A percentile compares a stretch with the other conserved stretches of the same genome.
Conservation (phyloP, 2,888 invertebrate species). For the Calephelis perditalis region DNA sequence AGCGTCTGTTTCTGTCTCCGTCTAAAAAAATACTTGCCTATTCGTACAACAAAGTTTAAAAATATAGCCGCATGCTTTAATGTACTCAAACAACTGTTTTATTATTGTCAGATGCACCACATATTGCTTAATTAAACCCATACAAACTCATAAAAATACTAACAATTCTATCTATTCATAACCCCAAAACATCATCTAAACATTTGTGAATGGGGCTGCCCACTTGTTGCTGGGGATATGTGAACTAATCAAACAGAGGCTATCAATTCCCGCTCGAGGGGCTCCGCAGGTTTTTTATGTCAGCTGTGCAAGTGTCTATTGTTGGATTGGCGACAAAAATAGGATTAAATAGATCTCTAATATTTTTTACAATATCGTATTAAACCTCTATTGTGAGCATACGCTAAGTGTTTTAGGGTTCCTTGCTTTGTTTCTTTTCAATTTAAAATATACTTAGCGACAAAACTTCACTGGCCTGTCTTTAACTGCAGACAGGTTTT, state of each 20-base stretch:
- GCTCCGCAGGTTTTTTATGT: conserved; percentile 52
- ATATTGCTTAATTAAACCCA: conserved; percentile 7
- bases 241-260: conserved; percentile 4
- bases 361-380: conserved; percentile 10
- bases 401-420: background rate
- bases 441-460: too few relatives aligned
- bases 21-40: too few relatives aligned
- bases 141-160: background rate
- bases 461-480: too few relatives aligned
- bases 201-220: conserved; percentile 35
- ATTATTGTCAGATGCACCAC: background rate
- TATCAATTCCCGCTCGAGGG: background rate
- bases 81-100: background rate
- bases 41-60: too few relatives aligned
- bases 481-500: too few relatives aligned
- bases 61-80: background rate
- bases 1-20: too few relatives aligned
- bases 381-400: conserved; percentile 8
- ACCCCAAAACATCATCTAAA: conserved; percentile 26
- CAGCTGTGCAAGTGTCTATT: conserved; percentile 70
- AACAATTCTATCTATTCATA: conserved; percentile 2
- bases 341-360: conserved; percentile 5
- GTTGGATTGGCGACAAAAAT: conserved; percentile 29
- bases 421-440: too few relatives aligned
- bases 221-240: conserved; percentile 38